Evolutionary conservation across 2,797 vertebrate species (phyloP).

Genomic region (Propithecus perrieri): DNA sequence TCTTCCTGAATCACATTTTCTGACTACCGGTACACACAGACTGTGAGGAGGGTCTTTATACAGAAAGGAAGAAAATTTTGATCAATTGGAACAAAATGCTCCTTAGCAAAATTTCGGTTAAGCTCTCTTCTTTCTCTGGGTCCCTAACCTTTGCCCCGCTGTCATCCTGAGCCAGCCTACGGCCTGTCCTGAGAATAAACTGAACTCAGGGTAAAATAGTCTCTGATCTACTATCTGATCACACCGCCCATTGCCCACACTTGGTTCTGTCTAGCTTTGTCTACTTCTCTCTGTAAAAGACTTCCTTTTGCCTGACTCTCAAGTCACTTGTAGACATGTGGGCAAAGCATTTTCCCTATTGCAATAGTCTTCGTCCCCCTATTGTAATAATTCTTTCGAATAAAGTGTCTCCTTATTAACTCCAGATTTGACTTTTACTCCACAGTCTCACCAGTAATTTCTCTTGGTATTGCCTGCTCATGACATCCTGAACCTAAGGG

Average conservation of each 20-base stretch:
- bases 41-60: background rate
- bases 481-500: background rate
- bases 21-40: background rate
- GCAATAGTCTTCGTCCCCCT: background rate
- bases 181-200: background rate
- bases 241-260: background rate
- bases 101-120: background rate
- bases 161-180: background rate
- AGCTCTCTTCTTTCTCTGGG: background rate
- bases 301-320: background rate
- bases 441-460: background rate
- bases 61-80: background rate
- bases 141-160: background rate
- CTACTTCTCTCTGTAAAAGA: background rate
- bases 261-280: background rate
- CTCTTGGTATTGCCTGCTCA: background rate
- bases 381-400: background rate
- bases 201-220: background rate
- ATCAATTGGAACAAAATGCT: background rate
- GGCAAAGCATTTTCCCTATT: background rate
- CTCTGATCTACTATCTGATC: background rate
- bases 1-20: background rate
- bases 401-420: background rate
- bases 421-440: constrained; percentile 13
- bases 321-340: background rate